Base-by-base conservation (phyloP, 2,113 vertebrate species). In the Chelonoidis abingdonii region DNA sequence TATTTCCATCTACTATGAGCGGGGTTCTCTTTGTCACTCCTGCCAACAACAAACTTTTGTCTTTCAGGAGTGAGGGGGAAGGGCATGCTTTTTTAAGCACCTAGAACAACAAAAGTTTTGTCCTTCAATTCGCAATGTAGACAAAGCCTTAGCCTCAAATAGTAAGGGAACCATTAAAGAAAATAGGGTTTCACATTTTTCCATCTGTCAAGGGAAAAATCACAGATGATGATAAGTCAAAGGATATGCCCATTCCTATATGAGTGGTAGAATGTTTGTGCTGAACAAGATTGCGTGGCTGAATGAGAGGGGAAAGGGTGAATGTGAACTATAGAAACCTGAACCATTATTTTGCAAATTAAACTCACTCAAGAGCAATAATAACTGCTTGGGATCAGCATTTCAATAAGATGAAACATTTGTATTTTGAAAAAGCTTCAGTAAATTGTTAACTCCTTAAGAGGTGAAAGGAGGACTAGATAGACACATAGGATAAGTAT, bases 181-280 rank as follows among this genome's bases (percentile, higher is more conserved):
- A 90, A 96, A 94, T 92, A 94, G 93, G 91, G 91, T 91, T 95
- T 83, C 0, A 2, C 91, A 97, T 97, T 97, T 94, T 92, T 94
- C 88, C 96, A 94, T 65, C 95, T 96, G 94, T 94, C 95, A 94
- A 93, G 72, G 38, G 87, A 91, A 97, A 96, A 95, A 88, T 41
- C 35, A 35, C 78, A 88, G 94, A 56, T 80, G 78, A 89, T 94
- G 92, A 38, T 81, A 95, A 94, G 87, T 91, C 96, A 95, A 94
- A 94, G 94, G 91, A 95, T 96, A 90, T 93, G 89, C 76, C 59
- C 92, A 96, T 80, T 93, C 54, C 9, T 94, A 91, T 49, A 47
- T 49, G 75, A 95, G 56, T 65, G 94, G n/a, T 69, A 56, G 79
- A 95, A 92, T 86, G 59, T 83, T 93, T 92, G 89, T 57, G 91